Evolutionary conservation across 2,113 vertebrate species (phyloP).

Genomic region (Glaucomys volans): DNA sequence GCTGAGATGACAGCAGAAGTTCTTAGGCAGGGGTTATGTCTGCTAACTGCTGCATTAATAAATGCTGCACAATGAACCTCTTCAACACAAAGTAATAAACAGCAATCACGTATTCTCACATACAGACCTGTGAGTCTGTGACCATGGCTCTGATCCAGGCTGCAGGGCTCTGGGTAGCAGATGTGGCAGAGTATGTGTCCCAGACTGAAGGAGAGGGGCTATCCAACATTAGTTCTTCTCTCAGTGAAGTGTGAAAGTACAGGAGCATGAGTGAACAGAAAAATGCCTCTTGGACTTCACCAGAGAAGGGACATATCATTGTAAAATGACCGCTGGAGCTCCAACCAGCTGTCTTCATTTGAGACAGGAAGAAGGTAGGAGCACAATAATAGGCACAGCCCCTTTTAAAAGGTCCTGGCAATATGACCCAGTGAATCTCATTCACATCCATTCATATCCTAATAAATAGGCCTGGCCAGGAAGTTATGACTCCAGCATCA

Average conservation of each 20-base stretch:
- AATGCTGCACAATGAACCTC: neutral
- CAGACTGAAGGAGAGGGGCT: neutral
- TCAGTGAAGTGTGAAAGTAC: no score
- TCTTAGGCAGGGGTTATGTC: neutral
- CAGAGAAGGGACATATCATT: neutral
- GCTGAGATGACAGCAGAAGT: neutral
- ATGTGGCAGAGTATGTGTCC: neutral
- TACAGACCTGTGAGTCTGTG: neutral
- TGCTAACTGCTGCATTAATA: neutral
- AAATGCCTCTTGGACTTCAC: neutral
- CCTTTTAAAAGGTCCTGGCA: neutral
- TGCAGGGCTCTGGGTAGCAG: neutral
- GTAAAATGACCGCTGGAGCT: neutral
- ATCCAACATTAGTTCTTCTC: neutral
- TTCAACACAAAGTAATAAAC: neutral
- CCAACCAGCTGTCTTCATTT: neutral
- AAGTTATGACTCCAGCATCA: neutral
- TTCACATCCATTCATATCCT: neutral
- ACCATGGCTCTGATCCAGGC: neutral
- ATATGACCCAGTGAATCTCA: neutral
- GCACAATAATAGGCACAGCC: neutral
- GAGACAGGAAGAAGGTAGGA: neutral
- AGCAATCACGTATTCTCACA: neutral
- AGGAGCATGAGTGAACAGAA: neutral
- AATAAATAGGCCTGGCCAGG: neutral